Evolutionary conservation across 2,888 invertebrate genomes (phyloP), one percentile per base, ranked within the genome.

Genomic region (Mesopsocus fuscifrons): DNA sequence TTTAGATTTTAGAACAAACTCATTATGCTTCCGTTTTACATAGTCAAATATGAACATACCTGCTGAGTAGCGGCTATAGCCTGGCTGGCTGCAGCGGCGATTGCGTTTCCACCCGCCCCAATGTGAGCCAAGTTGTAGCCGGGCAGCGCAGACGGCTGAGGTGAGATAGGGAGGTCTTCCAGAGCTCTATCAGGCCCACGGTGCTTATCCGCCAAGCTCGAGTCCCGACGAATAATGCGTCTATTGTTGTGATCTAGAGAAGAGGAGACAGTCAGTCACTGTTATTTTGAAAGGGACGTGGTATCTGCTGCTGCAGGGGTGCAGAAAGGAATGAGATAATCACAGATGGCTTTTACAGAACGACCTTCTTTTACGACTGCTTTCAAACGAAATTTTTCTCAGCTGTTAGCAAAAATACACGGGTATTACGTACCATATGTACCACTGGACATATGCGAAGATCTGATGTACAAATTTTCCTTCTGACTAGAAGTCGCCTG

Each of bases 41-140:
- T n/a, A n/a, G n/a, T n/a, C n/a, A n/a, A n/a, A n/a, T n/a, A 30
- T 20, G n/a, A 17, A 20, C 34, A 45, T 57, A 77, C 76, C 68
- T 84, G 84, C 55, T 94, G 92, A 2, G 95, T 94, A 1, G 91
- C 91, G 3, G 87, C 91, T 47, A 95, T 92, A 0, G 94, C 94
- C 59, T 94, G 91, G 17, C 89, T 89, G 1, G 92, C 94, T 1
- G 94, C 92, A 0, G 84, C 88, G 0, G 87, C 91, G 44, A 94
- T 87, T 1, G 91, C 87, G 53, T 81, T 82, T 44, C 78, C 71
- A 9, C 83, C 85, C 1, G 85, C 84, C n/a, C 82, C 81, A 53
- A 80, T 74, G 52, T 87, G 85, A 11, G 84, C 82, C 41, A 88
- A 63, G 52, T 71, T 72, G 53, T 82, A 83, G 23, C 74, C 67